A percentile compares a stretch with the other conserved stretches of the same genome.
Evolutionary conservation across 2,888 invertebrate genomes (phyloP).

Genomic region (Chromoteleia sp.): DNA sequence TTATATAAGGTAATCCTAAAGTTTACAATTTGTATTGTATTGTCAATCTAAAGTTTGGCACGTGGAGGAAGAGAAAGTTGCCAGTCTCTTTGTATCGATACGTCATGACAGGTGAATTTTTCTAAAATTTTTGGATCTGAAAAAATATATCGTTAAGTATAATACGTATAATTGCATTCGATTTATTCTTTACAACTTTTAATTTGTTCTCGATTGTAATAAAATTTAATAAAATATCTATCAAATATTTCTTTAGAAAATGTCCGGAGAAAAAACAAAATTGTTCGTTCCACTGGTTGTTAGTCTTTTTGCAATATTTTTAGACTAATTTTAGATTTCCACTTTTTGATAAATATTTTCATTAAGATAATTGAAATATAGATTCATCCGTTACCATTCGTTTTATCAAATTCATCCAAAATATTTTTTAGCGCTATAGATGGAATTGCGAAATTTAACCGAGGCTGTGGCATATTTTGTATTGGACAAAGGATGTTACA

Average conservation of each 20-base stretch:
- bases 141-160: slow-evolving; percentile 13
- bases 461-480: slow-evolving; percentile 86
- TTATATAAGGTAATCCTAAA: slow-evolving; percentile 27
- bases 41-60: slow-evolving; percentile 76
- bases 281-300: too few relatives aligned
- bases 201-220: too few relatives aligned
- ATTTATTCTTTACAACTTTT: too few relatives aligned
- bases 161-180: too few relatives aligned
- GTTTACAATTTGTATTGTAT: too few relatives aligned
- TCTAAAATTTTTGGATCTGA: slow-evolving; percentile 85
- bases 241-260: too few relatives aligned
- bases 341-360: too few relatives aligned
- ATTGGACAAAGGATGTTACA: slow-evolving; percentile 86
- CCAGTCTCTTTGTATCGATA: slow-evolving; percentile 86
- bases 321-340: too few relatives aligned
- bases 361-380: too few relatives aligned
- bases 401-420: slow-evolving; percentile 84
- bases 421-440: slow-evolving; percentile 84
- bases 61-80: slow-evolving; percentile 80
- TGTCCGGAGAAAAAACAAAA: too few relatives aligned
- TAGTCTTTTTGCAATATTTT: too few relatives aligned
- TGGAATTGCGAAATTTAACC: slow-evolving; percentile 88
- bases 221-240: too few relatives aligned
- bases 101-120: slow-evolving; percentile 85
- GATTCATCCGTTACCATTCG: slow-evolving; percentile 86